Conservation (phyloP, 1,140 invertebrate species). For the Cherax destructor region DNA sequence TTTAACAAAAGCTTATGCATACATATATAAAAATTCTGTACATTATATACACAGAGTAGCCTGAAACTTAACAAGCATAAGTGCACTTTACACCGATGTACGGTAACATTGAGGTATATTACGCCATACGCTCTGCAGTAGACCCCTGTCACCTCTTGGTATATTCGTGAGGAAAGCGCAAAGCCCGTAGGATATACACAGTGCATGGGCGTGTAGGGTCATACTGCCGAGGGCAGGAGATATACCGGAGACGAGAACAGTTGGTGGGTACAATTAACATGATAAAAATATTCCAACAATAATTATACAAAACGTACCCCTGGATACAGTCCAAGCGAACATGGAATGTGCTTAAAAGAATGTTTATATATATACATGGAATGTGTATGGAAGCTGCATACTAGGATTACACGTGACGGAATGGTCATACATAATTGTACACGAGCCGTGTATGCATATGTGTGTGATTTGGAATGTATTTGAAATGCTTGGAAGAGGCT, state of each 20-base stretch:
- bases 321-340: background rate
- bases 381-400: background rate
- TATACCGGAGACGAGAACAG: slow-evolving; percentile 48
- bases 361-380: background rate
- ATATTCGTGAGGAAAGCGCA: too few species aligned
- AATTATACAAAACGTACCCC: slow-evolving; percentile 39
- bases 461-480: background rate
- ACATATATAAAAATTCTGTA: slow-evolving; percentile 65
- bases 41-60: slow-evolving; percentile 49
- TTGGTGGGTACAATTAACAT: slow-evolving; percentile 36
- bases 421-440: background rate
- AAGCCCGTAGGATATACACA: background rate
- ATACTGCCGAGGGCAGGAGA: background rate
- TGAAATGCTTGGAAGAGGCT: background rate
- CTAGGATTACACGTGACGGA: background rate
- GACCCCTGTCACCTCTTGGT: background rate
- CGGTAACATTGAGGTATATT: background rate
- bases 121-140: background rate
- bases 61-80: slow-evolving; percentile 8
- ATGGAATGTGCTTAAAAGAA: background rate
- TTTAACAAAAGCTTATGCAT: slow-evolving; percentile 67
- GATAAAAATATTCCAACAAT: slow-evolving; percentile 47
- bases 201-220: too few species aligned
- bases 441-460: background rate
- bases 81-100: background rate